A percentile compares a stretch with the other conserved stretches of the same genome.
These are phyloP conservation scores for Calameuta filiformis DNA, from an alignment of 2,888 invertebrate genomes.

Conservation along the genomic window DNA sequence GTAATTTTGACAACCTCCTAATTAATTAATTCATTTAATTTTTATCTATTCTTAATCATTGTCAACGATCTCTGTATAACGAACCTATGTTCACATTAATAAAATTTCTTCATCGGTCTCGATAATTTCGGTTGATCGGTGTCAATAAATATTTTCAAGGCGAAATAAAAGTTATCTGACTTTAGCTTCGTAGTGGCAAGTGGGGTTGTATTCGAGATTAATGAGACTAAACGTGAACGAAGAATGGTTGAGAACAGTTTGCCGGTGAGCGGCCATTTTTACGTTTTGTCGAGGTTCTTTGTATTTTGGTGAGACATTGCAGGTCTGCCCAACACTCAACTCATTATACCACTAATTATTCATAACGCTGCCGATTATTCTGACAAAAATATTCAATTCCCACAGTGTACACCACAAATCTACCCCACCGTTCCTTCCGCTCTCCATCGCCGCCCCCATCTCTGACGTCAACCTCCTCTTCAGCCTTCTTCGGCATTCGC, in stretches of 20 bases:
- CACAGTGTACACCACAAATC: slow-evolving; percentile 30
- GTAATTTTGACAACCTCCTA: not conserved
- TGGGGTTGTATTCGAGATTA: not conserved
- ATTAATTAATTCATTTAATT: not conserved
- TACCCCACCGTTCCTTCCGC: slow-evolving; percentile 13
- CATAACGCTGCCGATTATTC: slow-evolving; percentile 56
- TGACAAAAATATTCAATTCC: slow-evolving; percentile 54
- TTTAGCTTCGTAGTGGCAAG: not conserved
- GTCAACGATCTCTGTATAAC: not conserved
- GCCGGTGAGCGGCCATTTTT: slow-evolving; percentile 54
- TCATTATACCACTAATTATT: slow-evolving; percentile 67
- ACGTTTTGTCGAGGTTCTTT: slow-evolving; percentile 52
- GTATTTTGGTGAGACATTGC: slow-evolving; percentile 62
- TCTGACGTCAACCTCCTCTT: not conserved
- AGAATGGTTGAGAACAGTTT: slow-evolving; percentile 57
- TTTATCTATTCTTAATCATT: not conserved
- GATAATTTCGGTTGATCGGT: not conserved
- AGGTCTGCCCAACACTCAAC: slow-evolving; percentile 63
- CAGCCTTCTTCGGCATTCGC: not conserved
- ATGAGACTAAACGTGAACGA: not conserved
- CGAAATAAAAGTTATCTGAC: not conserved
- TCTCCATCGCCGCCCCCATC: not conserved
- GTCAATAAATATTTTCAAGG: not conserved
- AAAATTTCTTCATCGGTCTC: not conserved
- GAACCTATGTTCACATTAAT: no score